Conservation (phyloP, 1,140 invertebrate species). For the Hypothenemus hampei region DNA sequence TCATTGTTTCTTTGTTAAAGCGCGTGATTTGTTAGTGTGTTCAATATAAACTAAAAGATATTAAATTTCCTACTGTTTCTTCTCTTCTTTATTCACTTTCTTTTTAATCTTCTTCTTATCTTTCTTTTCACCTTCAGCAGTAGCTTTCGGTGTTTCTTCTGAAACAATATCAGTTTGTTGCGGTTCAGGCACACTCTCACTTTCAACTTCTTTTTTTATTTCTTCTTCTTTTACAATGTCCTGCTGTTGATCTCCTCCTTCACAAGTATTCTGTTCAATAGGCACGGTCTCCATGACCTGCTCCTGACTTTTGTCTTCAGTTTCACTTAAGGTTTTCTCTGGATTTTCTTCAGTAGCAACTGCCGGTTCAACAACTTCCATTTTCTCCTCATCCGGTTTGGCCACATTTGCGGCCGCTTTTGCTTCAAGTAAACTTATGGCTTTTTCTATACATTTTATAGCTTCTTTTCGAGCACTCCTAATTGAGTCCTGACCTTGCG, state of each 20-base stretch:
- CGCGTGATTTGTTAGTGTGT: too few relatives aligned
- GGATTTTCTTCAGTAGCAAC: background rate
- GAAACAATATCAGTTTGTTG: background rate
- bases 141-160: constrained; percentile 5
- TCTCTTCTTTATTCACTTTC: constrained; percentile 22
- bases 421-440: constrained; percentile 75
- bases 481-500: constrained; percentile 84
- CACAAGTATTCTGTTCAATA: too few relatives aligned
- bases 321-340: background rate
- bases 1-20: too few relatives aligned
- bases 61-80: constrained; percentile 20
- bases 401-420: constrained; percentile 54
- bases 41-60: too few relatives aligned
- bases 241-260: constrained; percentile 3
- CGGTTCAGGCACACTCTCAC: too few relatives aligned
- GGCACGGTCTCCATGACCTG: too few relatives aligned
- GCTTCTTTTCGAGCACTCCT: constrained; percentile 78
- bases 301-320: too few relatives aligned
- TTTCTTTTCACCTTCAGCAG: constrained; percentile 20
- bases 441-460: constrained; percentile 81
- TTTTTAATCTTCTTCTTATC: constrained; percentile 22
- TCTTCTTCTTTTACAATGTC: background rate
- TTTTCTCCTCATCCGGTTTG: constrained; percentile 26
- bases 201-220: constrained; percentile 3
- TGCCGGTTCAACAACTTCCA: constrained; percentile 23